These are phyloP conservation scores for Drosophila macrospina DNA, from an alignment of 2,888 invertebrate genomes.

Conservation along the genomic window DNA sequence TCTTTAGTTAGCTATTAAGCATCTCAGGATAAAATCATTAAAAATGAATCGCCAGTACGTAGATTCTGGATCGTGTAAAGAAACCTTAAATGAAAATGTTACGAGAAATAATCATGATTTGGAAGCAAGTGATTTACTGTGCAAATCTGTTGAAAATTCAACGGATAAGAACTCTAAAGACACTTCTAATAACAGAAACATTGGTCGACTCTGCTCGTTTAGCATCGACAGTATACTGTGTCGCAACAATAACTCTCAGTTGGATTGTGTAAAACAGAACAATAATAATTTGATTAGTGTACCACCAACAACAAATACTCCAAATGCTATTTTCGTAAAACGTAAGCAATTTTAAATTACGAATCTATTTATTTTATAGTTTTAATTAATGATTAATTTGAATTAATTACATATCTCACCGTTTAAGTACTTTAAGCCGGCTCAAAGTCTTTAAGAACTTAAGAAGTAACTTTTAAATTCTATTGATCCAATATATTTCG, in stretches of 20 bases:
- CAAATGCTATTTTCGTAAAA: not conserved
- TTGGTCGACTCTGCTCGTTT: slow-evolving; percentile 21
- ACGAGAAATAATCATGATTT: not conserved
- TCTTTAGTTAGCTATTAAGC: slow-evolving; percentile 30
- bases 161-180: slow-evolving; percentile 5
- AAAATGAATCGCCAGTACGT: slow-evolving; percentile 33
- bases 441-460: no score
- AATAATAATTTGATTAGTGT: not conserved
- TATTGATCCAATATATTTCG: no score
- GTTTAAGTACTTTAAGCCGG: no score
- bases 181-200: not conserved
- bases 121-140: slow-evolving; percentile 28
- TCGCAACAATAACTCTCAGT: slow-evolving; percentile 19
- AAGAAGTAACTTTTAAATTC: no score
- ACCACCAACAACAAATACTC: not conserved
- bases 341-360: slow-evolving; percentile 1
- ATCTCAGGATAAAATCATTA: slow-evolving; percentile 22
- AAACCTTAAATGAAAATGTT: not conserved
- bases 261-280: not conserved
- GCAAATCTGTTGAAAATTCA: not conserved
- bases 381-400: no score
- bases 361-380: no score
- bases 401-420: no score
- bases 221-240: slow-evolving; percentile 52
- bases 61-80: slow-evolving; percentile 5